Evolutionary conservation across 1,140 invertebrate genomes (phyloP).

Genomic region (Bombyx mori): ASM3026992v2 NC_085115.1:15528501-15529000

Average conservation of each 20-base stretch:
- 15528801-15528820: conserved; percentile 16
- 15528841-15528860: conserved; percentile 46
- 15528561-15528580: not conserved
- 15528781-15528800: no score
- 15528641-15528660: no score
- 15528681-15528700: no score
- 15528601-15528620: no score
- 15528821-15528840: conserved; percentile 71
- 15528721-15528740: no score
- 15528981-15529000: conserved; percentile 34
- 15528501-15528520: conserved; percentile 22
- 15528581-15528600: no score
- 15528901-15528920: conserved; percentile 27
- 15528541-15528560: conserved; percentile 9
- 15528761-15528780: conserved; percentile 32
- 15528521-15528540: conserved; percentile 2
- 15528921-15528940: not conserved
- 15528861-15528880: conserved; percentile 56
- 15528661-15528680: no score
- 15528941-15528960: not conserved
- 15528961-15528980: not conserved
- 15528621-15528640: no score
- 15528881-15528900: conserved; percentile 30
- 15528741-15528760: no score
- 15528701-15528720: no score